A percentile compares a stretch with the other conserved stretches of the same genome.
Conservation (phyloP, 2,888 invertebrate species). For the Chrysolina haemoptera region DNA sequence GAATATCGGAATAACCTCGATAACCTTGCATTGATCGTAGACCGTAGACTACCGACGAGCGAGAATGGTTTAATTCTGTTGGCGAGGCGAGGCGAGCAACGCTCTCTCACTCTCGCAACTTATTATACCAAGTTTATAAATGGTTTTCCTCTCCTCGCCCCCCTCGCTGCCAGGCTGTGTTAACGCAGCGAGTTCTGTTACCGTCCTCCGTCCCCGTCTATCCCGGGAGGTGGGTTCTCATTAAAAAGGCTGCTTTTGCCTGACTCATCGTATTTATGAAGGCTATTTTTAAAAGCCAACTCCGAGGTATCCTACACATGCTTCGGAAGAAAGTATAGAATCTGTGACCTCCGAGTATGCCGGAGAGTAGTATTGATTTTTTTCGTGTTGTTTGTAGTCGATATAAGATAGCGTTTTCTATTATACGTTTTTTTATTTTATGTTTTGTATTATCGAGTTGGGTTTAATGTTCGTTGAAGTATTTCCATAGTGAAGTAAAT, state of each 20-base stretch:
- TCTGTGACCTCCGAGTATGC: slow-evolving; percentile 40
- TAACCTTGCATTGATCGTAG: slow-evolving; percentile 33
- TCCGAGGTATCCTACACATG: slow-evolving; percentile 47
- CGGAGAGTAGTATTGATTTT: slow-evolving; percentile 46
- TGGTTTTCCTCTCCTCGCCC: slow-evolving; percentile 39
- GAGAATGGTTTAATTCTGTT: slow-evolving; percentile 28
- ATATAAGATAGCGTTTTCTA: slow-evolving; percentile 22
- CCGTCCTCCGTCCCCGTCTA: slow-evolving; percentile 33
- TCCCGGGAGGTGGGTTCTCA: slow-evolving; percentile 40
- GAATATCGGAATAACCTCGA: slow-evolving; percentile 31
- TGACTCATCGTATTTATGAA: slow-evolving; percentile 48
- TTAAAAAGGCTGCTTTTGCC: slow-evolving; percentile 48
- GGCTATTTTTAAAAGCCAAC: slow-evolving; percentile 49
- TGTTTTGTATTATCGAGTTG: slow-evolving; percentile 12
- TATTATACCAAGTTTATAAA: slow-evolving; percentile 39
- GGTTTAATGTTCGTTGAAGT: slow-evolving; percentile 22
- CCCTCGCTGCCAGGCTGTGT: slow-evolving; percentile 38
- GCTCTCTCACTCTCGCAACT: slow-evolving; percentile 31
- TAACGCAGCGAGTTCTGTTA: slow-evolving; percentile 33
- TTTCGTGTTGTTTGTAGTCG: slow-evolving; percentile 20
- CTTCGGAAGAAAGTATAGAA: slow-evolving; percentile 50
- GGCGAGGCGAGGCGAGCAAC: slow-evolving; percentile 20
- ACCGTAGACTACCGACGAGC: slow-evolving; percentile 27
- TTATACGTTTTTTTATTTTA: slow-evolving; percentile 15
- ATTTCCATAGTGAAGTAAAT: slow-evolving; percentile 1